Conservation (phyloP, 2,888 invertebrate genomes). For the Nephrotoma flavescens region DNA sequence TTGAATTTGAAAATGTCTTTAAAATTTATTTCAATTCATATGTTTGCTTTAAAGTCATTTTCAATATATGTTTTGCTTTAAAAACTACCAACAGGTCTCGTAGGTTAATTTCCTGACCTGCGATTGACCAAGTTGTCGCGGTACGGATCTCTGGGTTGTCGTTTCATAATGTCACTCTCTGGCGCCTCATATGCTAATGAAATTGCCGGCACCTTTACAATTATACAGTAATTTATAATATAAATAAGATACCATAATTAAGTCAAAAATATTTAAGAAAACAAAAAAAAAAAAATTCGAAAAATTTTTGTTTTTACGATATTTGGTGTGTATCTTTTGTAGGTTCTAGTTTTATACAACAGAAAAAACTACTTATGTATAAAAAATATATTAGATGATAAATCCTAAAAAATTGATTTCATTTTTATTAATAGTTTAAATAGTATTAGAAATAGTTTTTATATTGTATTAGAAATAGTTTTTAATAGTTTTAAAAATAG, state of each 20-base stretch:
- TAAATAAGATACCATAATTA: constrained; percentile 1
- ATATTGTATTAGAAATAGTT: neutral
- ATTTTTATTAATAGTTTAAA: neutral
- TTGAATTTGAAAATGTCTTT: constrained; percentile 6
- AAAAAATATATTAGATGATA: neutral
- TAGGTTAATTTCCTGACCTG: constrained; percentile 48
- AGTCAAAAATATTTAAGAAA: neutral
- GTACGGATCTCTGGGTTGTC: constrained; percentile 93
- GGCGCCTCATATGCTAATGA: constrained; percentile 98
- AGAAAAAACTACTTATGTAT: neutral
- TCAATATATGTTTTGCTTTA: constrained; percentile 8
- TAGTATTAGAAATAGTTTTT: neutral
- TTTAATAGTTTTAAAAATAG: neutral
- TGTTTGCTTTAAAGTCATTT: constrained; percentile 11
- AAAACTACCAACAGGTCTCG: constrained; percentile 14
- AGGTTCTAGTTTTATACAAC: neutral
- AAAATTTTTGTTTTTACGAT: neutral
- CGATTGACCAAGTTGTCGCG: constrained; percentile 98
- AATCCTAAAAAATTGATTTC: neutral
- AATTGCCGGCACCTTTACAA: constrained; percentile 88
- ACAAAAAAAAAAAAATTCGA: neutral
- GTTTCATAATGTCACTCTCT: constrained; percentile 98
- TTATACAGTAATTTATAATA: constrained; percentile 1
- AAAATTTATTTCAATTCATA: neutral
- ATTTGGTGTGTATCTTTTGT: neutral